phyloP scores from a whole-genome alignment of 2,888 invertebrate species.

The Hirtodrosophila histrioides region DNA sequence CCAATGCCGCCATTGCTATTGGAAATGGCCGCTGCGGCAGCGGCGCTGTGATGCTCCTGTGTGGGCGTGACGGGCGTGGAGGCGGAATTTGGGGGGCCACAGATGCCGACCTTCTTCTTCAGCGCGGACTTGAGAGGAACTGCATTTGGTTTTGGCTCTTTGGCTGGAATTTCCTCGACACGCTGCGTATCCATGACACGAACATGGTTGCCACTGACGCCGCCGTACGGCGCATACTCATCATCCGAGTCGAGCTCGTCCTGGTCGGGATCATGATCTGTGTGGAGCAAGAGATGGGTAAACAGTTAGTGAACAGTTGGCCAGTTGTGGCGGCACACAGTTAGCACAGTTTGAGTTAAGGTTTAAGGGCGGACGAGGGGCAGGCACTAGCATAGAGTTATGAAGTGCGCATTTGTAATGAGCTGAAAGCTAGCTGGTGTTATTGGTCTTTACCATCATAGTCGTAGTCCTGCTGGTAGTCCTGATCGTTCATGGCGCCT shows the following conservation, averaged over 20 bases:
- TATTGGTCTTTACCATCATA: conserved; percentile 86
- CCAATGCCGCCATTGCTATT: conserved; percentile 73
- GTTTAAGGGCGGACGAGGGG: neutral
- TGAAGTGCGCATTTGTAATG: conserved; percentile 73
- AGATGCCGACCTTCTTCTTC: conserved; percentile 89
- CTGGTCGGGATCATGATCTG: conserved; percentile 86
- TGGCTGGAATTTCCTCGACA: conserved; percentile 96
- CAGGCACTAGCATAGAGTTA: conserved; percentile 65
- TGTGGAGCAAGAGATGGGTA: neutral
- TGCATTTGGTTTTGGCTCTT: conserved; percentile 95
- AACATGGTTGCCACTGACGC: conserved; percentile 86
- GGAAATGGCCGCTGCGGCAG: conserved; percentile 63
- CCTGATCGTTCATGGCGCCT: conserved; percentile 84
- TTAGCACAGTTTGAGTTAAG: neutral
- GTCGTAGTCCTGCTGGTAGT: conserved; percentile 86
- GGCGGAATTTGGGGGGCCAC: conserved; percentile 64
- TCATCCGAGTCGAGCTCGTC: conserved; percentile 89
- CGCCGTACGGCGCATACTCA: conserved; percentile 86
- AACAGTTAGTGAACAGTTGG: neutral
- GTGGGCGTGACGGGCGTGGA: conserved; percentile 89
- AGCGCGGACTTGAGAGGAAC: conserved; percentile 96
- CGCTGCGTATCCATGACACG: conserved; percentile 89
- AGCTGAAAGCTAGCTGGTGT: conserved; percentile 55
- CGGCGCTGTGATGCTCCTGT: conserved; percentile 85
- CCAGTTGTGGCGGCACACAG: too few relatives aligned